Evolutionary conservation across 2,113 vertebrate genomes (phyloP).

Genomic region (Sinocyclocheilus anshuiensis): DNA sequence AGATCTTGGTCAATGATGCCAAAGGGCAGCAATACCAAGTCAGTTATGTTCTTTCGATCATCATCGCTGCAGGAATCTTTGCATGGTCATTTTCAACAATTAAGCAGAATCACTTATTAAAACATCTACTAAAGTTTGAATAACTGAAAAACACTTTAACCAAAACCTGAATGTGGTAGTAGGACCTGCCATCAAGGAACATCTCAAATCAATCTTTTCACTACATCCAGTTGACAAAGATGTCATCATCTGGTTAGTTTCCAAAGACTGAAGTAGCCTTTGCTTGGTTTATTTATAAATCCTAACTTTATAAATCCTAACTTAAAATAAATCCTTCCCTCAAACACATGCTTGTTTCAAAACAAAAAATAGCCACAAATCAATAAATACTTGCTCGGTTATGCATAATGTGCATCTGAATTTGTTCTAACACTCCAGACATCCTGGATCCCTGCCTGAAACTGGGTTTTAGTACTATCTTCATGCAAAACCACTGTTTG

Average conservation of each 20-base stretch:
- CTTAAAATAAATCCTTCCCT: background rate
- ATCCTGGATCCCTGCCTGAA: background rate
- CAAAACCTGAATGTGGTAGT: background rate
- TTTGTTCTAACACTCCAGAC: background rate
- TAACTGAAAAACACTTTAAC: background rate
- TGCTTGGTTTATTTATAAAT: too few relatives aligned
- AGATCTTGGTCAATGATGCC: slow-evolving; percentile 50
- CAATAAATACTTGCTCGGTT: background rate
- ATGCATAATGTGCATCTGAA: background rate
- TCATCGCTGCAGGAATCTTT: slow-evolving; percentile 8
- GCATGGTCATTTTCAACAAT: background rate
- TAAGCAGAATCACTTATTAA: background rate
- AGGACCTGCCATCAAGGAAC: background rate
- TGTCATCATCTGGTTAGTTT: background rate
- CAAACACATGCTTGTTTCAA: background rate
- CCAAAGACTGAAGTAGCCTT: background rate
- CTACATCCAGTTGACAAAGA: background rate
- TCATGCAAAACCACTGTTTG: background rate
- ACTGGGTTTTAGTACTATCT: background rate
- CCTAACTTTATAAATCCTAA: too few relatives aligned
- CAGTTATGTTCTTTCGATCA: slow-evolving; percentile 50
- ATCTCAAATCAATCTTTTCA: too few relatives aligned
- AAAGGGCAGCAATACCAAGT: slow-evolving; percentile 47
- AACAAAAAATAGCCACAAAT: background rate
- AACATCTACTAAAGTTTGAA: background rate